Percentiles rank a stretch among this genome's conserved stretches.
Evolutionary conservation across 2,113 vertebrate species (phyloP).

Genomic region (Piaya cayana): DNA sequence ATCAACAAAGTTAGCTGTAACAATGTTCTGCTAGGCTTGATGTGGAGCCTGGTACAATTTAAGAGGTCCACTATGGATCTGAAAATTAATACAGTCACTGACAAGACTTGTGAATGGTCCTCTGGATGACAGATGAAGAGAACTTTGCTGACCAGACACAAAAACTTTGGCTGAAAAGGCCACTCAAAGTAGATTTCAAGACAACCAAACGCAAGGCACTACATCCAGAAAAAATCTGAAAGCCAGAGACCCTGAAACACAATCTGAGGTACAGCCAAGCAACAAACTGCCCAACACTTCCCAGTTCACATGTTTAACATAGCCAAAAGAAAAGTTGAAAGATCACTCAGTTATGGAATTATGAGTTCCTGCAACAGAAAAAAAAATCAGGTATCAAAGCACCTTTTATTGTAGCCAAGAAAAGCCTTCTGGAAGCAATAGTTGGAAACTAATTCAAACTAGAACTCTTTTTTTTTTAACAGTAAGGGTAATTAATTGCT

Average conservation of each 20-base stretch:
- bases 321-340: not conserved
- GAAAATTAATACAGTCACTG: not conserved
- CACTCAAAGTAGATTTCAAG: not conserved
- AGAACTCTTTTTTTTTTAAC: not conserved
- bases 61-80: not conserved
- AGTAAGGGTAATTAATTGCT: not conserved
- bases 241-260: not conserved
- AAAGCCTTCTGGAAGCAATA: not conserved
- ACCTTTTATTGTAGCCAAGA: not conserved
- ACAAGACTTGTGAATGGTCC: too few relatives aligned
- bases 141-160: fast-evolving
- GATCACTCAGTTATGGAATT: not conserved
- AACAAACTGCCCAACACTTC: not conserved
- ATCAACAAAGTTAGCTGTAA: not conserved
- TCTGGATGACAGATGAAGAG: not conserved
- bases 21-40: not conserved
- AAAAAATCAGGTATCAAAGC: not conserved
- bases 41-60: fast-evolving
- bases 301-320: not conserved
- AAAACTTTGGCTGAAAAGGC: not conserved
- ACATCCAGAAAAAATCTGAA: not conserved
- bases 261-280: not conserved
- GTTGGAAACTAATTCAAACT: not conserved
- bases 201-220: not conserved
- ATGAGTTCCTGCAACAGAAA: not conserved